Conservation (phyloP, 2,888 invertebrate genomes). For the Leptodirus hochenwartii region DNA sequence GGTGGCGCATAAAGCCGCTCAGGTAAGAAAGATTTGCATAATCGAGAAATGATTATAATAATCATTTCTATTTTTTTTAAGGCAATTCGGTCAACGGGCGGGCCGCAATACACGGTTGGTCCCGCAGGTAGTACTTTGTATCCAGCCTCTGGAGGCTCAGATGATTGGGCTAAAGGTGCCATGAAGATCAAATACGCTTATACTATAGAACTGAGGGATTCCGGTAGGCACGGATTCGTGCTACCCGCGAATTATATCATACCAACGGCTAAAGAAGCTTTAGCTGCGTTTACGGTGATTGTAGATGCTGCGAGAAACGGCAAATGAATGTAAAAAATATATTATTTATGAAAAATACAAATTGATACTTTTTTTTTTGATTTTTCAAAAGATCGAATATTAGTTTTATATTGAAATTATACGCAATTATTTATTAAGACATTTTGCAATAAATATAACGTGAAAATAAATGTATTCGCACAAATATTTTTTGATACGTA, state of each 20-base stretch:
- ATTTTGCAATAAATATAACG: too few relatives aligned
- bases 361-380: slow-evolving; percentile 6
- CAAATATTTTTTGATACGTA: too few relatives aligned
- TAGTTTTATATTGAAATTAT: too few relatives aligned
- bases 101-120: slow-evolving; percentile 53
- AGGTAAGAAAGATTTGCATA: slow-evolving; percentile 26
- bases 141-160: slow-evolving; percentile 65
- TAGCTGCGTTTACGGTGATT: slow-evolving; percentile 50
- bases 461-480: too few relatives aligned
- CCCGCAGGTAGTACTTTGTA: slow-evolving; percentile 62
- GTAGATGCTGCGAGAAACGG: slow-evolving; percentile 30
- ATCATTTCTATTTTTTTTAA: slow-evolving; percentile 19
- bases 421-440: slow-evolving; percentile 1
- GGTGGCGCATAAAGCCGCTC: slow-evolving; percentile 51
- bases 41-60: slow-evolving; percentile 2
- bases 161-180: slow-evolving; percentile 81
- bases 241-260: slow-evolving; percentile 62
- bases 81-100: slow-evolving; percentile 40
- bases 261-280: slow-evolving; percentile 55
- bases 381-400: too few relatives aligned
- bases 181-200: slow-evolving; percentile 72
- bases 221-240: slow-evolving; percentile 71
- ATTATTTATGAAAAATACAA: slow-evolving; percentile 1
- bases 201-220: slow-evolving; percentile 77
- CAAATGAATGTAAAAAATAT: too few relatives aligned